Percentiles rank a stretch among this genome's conserved stretches.
These are phyloP conservation scores for Podarcis lilfordi DNA, from an alignment of 2,797 vertebrate species.

Conservation along the genomic window DNA sequence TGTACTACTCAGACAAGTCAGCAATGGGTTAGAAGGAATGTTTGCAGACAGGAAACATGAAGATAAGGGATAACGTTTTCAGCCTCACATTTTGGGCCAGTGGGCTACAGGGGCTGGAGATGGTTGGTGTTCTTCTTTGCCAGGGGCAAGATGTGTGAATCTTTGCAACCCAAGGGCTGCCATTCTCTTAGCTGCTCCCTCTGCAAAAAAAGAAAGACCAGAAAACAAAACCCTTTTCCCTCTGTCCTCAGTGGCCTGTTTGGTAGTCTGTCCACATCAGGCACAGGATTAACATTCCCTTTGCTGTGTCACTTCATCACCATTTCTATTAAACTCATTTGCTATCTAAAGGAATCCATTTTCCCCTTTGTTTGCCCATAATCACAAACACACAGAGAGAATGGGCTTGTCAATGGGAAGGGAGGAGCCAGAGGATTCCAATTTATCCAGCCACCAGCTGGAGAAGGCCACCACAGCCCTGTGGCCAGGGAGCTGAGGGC, in stretches of 20 bases:
- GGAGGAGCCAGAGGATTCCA: background rate
- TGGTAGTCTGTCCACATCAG: conserved; percentile 52
- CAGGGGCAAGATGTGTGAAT: background rate
- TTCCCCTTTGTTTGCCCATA: conserved; percentile 71
- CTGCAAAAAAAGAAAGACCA: background rate
- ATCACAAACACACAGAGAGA: background rate
- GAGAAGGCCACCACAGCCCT: background rate
- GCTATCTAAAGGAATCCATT: conserved; percentile 74
- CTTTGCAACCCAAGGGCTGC: background rate
- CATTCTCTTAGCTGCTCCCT: background rate
- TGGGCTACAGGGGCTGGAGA: accelerated
- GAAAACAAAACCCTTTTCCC: background rate
- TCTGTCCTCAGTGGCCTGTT: conserved; percentile 5
- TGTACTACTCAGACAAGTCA: no score
- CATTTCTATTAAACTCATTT: conserved; percentile 72
- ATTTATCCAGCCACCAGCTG: background rate
- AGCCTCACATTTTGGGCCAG: no score
- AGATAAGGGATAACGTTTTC: background rate
- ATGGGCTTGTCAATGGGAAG: background rate
- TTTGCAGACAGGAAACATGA: background rate
- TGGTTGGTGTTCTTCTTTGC: background rate
- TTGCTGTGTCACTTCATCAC: conserved; percentile 63
- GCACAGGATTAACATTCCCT: conserved; percentile 49
- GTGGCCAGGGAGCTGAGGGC: background rate
- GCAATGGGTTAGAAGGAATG: no score